A percentile compares a stretch with the other conserved stretches of the same genome.
Conservation (phyloP, 2,888 invertebrate species). For the Shargacucullia verbasci region DNA sequence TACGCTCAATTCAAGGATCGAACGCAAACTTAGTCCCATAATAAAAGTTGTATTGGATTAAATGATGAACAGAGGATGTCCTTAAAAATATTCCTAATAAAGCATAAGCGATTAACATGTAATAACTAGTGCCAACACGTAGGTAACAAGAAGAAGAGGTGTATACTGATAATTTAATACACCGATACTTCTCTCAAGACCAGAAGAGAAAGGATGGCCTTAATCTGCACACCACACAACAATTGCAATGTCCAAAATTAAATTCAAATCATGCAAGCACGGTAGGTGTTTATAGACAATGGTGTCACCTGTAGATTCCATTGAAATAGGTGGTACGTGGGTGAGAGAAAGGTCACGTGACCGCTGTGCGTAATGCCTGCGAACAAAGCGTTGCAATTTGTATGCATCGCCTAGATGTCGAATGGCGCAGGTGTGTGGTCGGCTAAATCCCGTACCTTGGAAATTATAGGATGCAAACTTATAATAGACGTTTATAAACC, state of each 20-base stretch:
- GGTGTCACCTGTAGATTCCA: slow-evolving; percentile 42
- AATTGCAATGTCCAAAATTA: slow-evolving; percentile 9
- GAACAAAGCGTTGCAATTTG: slow-evolving; percentile 45
- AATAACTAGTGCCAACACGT: too few species aligned
- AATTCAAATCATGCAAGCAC: slow-evolving; percentile 10
- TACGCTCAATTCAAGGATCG: too few species aligned
- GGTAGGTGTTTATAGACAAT: slow-evolving; percentile 32
- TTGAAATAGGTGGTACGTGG: slow-evolving; percentile 38
- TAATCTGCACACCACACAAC: not conserved
- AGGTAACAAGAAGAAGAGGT: too few species aligned
- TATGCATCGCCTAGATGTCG: slow-evolving; percentile 38
- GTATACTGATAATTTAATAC: too few species aligned
- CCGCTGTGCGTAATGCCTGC: slow-evolving; percentile 29
- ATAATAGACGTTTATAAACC: not conserved
- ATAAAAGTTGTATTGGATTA: too few species aligned
- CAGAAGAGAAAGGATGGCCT: not conserved
- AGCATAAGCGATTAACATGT: too few species aligned
- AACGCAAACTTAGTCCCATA: too few species aligned
- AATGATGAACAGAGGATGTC: too few species aligned
- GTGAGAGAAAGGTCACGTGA: slow-evolving; percentile 47
- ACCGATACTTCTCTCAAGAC: too few species aligned
- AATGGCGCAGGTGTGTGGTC: slow-evolving; percentile 39
- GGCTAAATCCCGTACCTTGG: slow-evolving; percentile 6
- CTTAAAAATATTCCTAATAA: too few species aligned
- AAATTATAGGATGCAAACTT: slow-evolving; percentile 3